Percentiles rank a stretch among this genome's conserved stretches.
Conservation (phyloP, 1,140 invertebrate genomes). For the Drosophila carrolli region DNA sequence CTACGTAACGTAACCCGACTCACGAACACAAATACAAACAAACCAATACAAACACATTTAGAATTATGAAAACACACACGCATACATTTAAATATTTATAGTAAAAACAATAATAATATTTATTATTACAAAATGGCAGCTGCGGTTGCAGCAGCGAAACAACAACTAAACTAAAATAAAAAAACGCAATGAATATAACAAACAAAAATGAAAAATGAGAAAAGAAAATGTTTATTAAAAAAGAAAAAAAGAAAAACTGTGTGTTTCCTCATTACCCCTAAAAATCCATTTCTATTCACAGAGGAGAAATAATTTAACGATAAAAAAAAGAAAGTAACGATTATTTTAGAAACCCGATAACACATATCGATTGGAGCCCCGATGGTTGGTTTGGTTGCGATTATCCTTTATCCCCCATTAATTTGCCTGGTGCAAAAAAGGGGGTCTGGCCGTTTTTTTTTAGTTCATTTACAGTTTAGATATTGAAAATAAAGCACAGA, state of each 20-base stretch:
- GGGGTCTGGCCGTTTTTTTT: slow-evolving; percentile 24
- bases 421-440: slow-evolving; percentile 8
- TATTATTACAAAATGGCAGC: slow-evolving; percentile 70
- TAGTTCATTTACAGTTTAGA: slow-evolving; percentile 27
- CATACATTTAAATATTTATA: slow-evolving; percentile 73
- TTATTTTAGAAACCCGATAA: slow-evolving; percentile 1
- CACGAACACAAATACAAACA: slow-evolving; percentile 27
- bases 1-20: slow-evolving; percentile 15
- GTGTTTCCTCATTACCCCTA: slow-evolving; percentile 58
- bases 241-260: slow-evolving; percentile 48
- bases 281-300: slow-evolving; percentile 28
- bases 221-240: slow-evolving; percentile 76
- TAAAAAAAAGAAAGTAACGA: slow-evolving; percentile 8
- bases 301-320: slow-evolving; percentile 19
- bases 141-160: slow-evolving; percentile 41
- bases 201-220: slow-evolving; percentile 49
- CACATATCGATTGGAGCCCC: slow-evolving; percentile 20
- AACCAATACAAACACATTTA: slow-evolving; percentile 43
- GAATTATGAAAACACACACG: slow-evolving; percentile 43
- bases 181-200: slow-evolving; percentile 66
- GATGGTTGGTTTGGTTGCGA: slow-evolving; percentile 31
- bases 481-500: not conserved
- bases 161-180: slow-evolving; percentile 45
- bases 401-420: not conserved
- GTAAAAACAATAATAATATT: slow-evolving; percentile 76